Conservation (phyloP, 2,888 invertebrate genomes). For the Drosophila putrida region DNA sequence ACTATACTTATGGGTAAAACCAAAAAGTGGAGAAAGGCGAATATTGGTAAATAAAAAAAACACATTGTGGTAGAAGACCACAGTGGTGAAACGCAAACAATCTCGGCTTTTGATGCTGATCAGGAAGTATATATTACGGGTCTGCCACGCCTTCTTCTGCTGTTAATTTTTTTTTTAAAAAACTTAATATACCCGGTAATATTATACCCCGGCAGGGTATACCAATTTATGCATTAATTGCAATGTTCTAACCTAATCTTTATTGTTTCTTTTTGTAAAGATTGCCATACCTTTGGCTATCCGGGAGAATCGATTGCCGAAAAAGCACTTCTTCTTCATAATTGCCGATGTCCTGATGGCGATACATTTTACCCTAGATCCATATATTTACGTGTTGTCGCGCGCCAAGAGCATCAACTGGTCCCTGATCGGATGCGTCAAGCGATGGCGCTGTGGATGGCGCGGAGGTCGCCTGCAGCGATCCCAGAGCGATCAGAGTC, state of each 20-base stretch:
- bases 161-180: no score
- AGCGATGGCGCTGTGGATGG: conserved; percentile 83
- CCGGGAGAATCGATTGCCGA: conserved; percentile 73
- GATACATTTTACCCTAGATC: conserved; percentile 93
- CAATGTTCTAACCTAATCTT: neutral
- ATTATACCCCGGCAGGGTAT: no score
- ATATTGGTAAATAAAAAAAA: no score
- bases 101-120: no score
- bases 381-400: conserved; percentile 92
- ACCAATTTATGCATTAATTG: no score
- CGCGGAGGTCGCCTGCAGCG: conserved; percentile 72
- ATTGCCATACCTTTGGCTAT: conserved; percentile 88
- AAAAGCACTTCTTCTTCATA: conserved; percentile 84
- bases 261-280: conserved; percentile 84
- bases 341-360: conserved; percentile 91
- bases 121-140: no score
- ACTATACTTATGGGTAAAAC: no score
- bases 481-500: conserved; percentile 84
- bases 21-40: no score
- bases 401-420: conserved; percentile 86
- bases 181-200: no score
- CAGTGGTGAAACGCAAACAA: no score
- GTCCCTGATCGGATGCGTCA: conserved; percentile 81
- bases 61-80: no score
- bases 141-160: no score